Evolutionary conservation across 1,140 invertebrate species (phyloP), one percentile per base, ranked within the genome.

Genomic region (Apis cerana): DNA sequence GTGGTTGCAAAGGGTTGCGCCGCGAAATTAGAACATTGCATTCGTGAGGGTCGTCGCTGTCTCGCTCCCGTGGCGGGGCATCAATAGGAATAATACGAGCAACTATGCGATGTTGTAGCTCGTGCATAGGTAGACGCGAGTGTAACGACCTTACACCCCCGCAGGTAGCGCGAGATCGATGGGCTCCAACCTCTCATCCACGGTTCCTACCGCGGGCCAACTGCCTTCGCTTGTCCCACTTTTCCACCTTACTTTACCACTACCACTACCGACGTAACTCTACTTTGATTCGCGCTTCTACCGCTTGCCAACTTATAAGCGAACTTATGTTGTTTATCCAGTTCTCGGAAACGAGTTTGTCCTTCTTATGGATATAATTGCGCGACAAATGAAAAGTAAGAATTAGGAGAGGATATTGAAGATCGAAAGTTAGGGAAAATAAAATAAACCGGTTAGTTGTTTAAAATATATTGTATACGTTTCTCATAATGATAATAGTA

Each of bases 101-200:
- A 79, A 89, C 76, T 85, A 76, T 68, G 72, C 82, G 67, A 80
- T 83, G 82, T 64, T 83, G 82, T 64, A 69, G 77, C 71, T 54
- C 27, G 69, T 68, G 62, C 76, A 75, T 82, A 89, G 78, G 80
- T 89, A 84, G 74, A 79, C 61, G 64, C 59, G 83, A 78, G 89
- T 90, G 87, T 90, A 90, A 90, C 82, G 89, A 90, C 89, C 89
- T 88, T 89, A 88, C 84, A 85, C 83, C 75, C 76, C 33, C 75
- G 80, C 83, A 88, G 86, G 83, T 84, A 79, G 58, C 64, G 79
- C 64, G 79, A 61, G 88, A 89, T 89, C 88, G 88, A 89, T 89
- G 88, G 71, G 88, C 80, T 88, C 82, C 72, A 78, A 83, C 82
- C 85, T 85, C 86, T 85, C 86, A 82, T 87, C 78, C 65, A 43